Conservation (phyloP, 2,113 vertebrate genomes). For the Strix uralensis region DNA sequence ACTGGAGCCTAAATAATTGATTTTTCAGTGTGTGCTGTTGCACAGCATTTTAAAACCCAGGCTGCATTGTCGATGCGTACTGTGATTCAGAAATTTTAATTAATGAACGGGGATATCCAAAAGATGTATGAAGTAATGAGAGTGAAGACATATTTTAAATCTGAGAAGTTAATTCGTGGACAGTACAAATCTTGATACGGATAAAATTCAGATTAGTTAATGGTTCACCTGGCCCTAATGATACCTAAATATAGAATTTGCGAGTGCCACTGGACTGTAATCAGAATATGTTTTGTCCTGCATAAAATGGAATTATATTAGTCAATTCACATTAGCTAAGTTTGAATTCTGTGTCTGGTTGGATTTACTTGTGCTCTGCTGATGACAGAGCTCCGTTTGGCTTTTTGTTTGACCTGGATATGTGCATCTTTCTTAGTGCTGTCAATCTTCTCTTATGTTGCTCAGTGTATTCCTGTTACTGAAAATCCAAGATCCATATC, state of each 20-base stretch:
- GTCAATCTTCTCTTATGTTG: neutral
- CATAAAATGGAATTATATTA: slow-evolving; percentile 61
- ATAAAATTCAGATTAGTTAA: slow-evolving; percentile 49
- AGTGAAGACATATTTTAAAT: neutral
- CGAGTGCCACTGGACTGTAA: slow-evolving; percentile 43
- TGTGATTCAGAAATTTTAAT: neutral
- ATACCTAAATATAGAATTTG: slow-evolving; percentile 47
- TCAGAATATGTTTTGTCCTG: slow-evolving; percentile 67
- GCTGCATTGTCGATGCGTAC: rapidly evolving
- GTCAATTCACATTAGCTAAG: slow-evolving; percentile 64
- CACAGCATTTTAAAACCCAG: neutral
- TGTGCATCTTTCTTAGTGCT: neutral
- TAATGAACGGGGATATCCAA: neutral
- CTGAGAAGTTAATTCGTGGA: neutral
- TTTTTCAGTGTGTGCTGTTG: neutral
- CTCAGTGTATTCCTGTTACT: neutral
- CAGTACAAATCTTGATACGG: neutral
- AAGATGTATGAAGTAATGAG: neutral
- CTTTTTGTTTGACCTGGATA: slow-evolving; percentile 44
- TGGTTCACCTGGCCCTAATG: slow-evolving; percentile 10
- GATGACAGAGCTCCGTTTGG: slow-evolving; percentile 11
- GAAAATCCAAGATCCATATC: neutral
- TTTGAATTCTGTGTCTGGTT: slow-evolving; percentile 57
- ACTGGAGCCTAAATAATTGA: neutral
- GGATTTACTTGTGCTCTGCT: slow-evolving; percentile 63